Evolutionary conservation across 92 coral and sea anemone genomes (phyloP).

Genomic region (Parazoanthus darwini): DNA sequence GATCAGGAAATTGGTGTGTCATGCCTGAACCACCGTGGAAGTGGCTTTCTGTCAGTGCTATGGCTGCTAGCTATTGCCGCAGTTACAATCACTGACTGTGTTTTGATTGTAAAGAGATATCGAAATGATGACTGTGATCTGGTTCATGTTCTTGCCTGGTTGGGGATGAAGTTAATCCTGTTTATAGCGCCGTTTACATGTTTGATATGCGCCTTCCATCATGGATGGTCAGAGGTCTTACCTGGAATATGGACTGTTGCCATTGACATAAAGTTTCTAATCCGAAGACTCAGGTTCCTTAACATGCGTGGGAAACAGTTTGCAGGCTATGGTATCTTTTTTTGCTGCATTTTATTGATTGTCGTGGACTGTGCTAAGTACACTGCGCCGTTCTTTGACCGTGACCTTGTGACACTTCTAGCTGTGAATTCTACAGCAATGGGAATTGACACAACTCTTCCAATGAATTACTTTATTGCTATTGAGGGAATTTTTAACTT

Average conservation of each 20-base stretch:
- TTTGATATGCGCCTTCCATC: constrained; percentile 62
- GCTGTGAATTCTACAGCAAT: constrained; percentile 43
- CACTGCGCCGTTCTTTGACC: constrained; percentile 73
- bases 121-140: constrained; percentile 48
- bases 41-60: constrained; percentile 71
- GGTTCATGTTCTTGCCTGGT: constrained; percentile 73
- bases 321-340: constrained; percentile 62
- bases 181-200: constrained; percentile 77
- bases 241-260: constrained; percentile 82
- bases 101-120: constrained; percentile 45
- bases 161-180: constrained; percentile 65
- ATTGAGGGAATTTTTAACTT: constrained; percentile 81
- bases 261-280: constrained; percentile 74
- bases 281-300: constrained; percentile 68
- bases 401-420: constrained; percentile 53
- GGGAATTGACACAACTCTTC: constrained; percentile 50
- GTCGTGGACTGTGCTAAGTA: constrained; percentile 55
- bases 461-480: constrained; percentile 57
- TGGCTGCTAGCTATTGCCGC: constrained; percentile 68
- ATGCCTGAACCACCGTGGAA: constrained; percentile 82
- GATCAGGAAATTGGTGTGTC: constrained; percentile 76
- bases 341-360: constrained; percentile 48
- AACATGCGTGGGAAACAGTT: constrained; percentile 71
- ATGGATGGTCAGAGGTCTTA: constrained; percentile 56
- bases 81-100: constrained; percentile 56